These are phyloP conservation scores for Drosophila eugracilis DNA, from an alignment of 1,140 invertebrate genomes.

Conservation along the genomic window DNA sequence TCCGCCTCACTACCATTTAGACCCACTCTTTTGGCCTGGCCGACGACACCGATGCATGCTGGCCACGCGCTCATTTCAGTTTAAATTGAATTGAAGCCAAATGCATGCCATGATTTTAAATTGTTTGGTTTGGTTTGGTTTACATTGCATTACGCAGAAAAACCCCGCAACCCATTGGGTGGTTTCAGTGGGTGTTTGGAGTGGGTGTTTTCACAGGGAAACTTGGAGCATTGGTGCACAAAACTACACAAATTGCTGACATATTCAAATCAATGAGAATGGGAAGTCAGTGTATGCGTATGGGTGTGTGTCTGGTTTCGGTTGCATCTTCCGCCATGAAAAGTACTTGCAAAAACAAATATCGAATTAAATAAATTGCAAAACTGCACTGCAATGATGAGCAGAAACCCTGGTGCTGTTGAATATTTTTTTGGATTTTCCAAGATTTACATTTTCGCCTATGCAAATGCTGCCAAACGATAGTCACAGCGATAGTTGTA, in stretches of 20 bases:
- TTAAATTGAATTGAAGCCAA: slow-evolving; percentile 83
- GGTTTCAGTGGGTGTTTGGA: slow-evolving; percentile 7
- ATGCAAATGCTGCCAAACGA: slow-evolving; percentile 18
- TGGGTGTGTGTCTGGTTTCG: slow-evolving; percentile 9
- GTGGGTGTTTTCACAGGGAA: slow-evolving; percentile 5
- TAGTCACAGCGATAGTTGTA: slow-evolving; percentile 11
- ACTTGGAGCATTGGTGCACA: slow-evolving; percentile 69
- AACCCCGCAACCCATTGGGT: slow-evolving; percentile 1
- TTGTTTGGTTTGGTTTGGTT: slow-evolving; percentile 79
- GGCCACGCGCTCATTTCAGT: slow-evolving; percentile 71
- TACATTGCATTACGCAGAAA: slow-evolving; percentile 76
- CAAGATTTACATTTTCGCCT: slow-evolving; percentile 28
- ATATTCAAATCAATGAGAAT: slow-evolving; percentile 80
- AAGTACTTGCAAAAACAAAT: slow-evolving; percentile 65
- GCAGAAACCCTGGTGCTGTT: neutral
- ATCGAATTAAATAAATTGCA: slow-evolving; percentile 74
- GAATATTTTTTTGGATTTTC: slow-evolving; percentile 5
- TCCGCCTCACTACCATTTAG: neutral
- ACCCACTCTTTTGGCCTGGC: slow-evolving; percentile 2
- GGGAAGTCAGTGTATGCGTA: slow-evolving; percentile 34
- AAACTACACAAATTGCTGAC: slow-evolving; percentile 83
- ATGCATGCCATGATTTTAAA: slow-evolving; percentile 82
- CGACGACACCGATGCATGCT: slow-evolving; percentile 32
- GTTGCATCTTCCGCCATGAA: slow-evolving; percentile 32
- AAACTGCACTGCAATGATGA: slow-evolving; percentile 37